phyloP scores from a whole-genome alignment of 2,888 invertebrate species.

The Aricia artaxerxes region DNA sequence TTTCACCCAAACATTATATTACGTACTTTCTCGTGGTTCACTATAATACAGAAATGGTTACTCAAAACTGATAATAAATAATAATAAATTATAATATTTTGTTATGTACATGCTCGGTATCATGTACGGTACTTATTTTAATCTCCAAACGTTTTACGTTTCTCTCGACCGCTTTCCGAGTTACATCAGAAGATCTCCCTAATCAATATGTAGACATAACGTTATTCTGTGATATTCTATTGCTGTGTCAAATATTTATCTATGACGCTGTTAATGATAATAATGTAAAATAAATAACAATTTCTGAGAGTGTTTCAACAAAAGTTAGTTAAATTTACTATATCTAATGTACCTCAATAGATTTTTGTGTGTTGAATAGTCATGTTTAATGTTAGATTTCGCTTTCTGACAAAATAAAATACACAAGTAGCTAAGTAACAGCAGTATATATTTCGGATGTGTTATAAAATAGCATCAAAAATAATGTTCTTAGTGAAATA shows the following conservation, averaged over 20 bases:
- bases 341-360: neutral
- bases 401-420: neutral
- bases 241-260: slow-evolving; percentile 14
- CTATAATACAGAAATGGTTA: too few relatives aligned
- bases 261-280: slow-evolving; percentile 5
- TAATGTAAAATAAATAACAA: slow-evolving; percentile 10
- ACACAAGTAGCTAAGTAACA: neutral
- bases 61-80: too few relatives aligned
- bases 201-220: slow-evolving; percentile 32
- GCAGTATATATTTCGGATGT: neutral
- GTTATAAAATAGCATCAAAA: neutral
- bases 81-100: too few relatives aligned
- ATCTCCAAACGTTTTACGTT: neutral
- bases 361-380: neutral
- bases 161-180: neutral
- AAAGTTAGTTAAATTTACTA: neutral
- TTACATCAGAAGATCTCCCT: slow-evolving; percentile 14
- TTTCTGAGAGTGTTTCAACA: neutral
- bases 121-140: neutral
- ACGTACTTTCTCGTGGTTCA: too few relatives aligned
- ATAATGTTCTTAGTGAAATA: neutral
- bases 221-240: slow-evolving; percentile 35
- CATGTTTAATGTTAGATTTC: neutral
- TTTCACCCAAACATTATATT: too few relatives aligned
- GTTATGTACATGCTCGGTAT: neutral